Evolutionary conservation across 2,797 vertebrate genomes (phyloP), one percentile per base, ranked within the genome.

Genomic region (Cossypha niveicapilla): DNA sequence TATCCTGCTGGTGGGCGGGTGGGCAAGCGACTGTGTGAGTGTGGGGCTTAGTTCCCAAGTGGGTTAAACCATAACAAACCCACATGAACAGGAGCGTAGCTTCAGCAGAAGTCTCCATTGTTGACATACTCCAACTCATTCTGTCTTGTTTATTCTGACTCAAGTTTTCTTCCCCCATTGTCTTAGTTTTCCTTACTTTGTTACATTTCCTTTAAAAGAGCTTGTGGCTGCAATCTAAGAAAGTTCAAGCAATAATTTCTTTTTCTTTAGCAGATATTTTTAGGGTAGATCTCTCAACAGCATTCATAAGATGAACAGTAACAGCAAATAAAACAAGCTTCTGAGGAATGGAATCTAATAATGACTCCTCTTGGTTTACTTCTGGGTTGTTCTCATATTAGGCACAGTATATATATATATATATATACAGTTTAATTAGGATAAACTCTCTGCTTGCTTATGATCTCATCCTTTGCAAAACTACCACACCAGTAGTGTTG

Each of bases 81-180:
- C 78, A 47, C 30, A 47, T 9, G 50, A 56, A 77, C 0, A 41
- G 27, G 35, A 91, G 14, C 3, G 22, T 30, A 96, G 78, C 86
- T 93, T 96, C 94, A 96, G 95, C 92, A 96, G 86, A 96, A 94
- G 81, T 95, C 87, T 96, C 95, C 67, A 41, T 15, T 80, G 78
- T 19, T 93, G 94, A 90, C 85, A 94, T 90, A 83, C 80, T 91
- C 79, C 89, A 93, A 68, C 60, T 96, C 86, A 79, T n/a, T 74
- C 61, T 78, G 94, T 90, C 93, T 90, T 96, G 35, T 95, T 97
- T 95, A 96, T 96, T 96, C 96, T 88, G 93, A 96, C 91, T 95
- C 87, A 88, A 76, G 88, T 92, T 97, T 97, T 96, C 92, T 96
- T 96, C 95, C 95, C 88, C 76, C 86, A 90, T 82, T 92, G 87